phyloP scores from a whole-genome alignment of 2,888 invertebrate genomes.

The Drosophila anomalipes region DNA sequence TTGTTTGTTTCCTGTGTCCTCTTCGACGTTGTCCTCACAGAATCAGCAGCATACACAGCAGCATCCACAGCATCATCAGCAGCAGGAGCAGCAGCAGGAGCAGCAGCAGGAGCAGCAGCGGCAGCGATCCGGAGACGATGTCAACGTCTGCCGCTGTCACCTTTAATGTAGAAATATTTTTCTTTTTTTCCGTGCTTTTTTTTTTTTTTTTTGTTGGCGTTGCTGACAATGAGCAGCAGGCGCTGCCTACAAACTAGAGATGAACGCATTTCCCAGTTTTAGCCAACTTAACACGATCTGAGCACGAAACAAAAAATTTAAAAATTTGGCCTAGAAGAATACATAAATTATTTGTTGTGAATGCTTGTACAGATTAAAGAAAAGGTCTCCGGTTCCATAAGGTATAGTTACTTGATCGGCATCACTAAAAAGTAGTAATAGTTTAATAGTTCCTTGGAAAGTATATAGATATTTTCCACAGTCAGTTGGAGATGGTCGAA shows the following conservation, averaged over 20 bases:
- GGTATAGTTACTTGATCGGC: no score
- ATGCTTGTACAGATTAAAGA: background rate
- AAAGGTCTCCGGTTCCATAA: background rate
- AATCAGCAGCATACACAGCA: slow-evolving; percentile 2
- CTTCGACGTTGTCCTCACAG: slow-evolving; percentile 14
- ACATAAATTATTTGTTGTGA: background rate
- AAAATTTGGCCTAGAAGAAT: background rate
- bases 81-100: background rate
- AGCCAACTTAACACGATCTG: background rate
- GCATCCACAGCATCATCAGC: background rate
- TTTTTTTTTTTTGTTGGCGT: slow-evolving; percentile 15
- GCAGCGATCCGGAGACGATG: slow-evolving; percentile 35
- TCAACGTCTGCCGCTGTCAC: slow-evolving; percentile 73
- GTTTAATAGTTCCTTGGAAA: background rate
- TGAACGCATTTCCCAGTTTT: background rate
- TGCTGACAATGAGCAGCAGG: slow-evolving; percentile 46
- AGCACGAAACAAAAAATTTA: background rate
- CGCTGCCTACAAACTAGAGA: slow-evolving; percentile 5
- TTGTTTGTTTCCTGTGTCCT: slow-evolving; percentile 72
- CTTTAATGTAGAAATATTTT: slow-evolving; percentile 76
- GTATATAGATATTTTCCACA: background rate
- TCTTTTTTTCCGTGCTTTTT: background rate
- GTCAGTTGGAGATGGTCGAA: background rate
- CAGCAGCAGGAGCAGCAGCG: background rate
- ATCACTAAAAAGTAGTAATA: background rate